Evolutionary conservation across 2,113 vertebrate species (phyloP).

Genomic region (Megalops atlanticus): DNA sequence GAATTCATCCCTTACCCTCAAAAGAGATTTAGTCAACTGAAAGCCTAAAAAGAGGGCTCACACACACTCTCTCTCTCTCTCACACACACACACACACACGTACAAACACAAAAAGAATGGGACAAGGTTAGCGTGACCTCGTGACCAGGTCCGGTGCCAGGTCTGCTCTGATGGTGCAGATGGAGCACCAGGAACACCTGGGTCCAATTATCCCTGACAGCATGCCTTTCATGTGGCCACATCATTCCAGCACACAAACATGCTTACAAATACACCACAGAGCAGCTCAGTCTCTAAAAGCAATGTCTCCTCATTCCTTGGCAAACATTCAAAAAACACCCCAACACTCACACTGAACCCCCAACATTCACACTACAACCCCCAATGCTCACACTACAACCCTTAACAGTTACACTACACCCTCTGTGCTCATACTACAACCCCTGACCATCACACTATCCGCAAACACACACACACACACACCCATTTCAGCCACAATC

Average conservation of each 20-base stretch:
- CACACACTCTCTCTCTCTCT: not conserved
- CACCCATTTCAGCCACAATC: not conserved
- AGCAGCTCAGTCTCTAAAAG: not conserved
- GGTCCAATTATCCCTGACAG: not conserved
- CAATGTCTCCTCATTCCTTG: not conserved
- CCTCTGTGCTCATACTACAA: not conserved
- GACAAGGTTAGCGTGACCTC: not conserved
- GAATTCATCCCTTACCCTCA: not conserved
- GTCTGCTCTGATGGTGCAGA: constrained; percentile 2
- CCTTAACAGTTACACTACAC: not conserved
- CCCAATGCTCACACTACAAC: not conserved
- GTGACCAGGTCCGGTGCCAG: constrained; percentile 1
- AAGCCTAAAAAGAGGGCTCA: not conserved
- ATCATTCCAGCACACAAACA: not conserved
- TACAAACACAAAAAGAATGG: not conserved
- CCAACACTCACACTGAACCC: not conserved
- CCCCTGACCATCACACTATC: not conserved
- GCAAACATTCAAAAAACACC: not conserved
- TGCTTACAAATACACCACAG: not conserved
- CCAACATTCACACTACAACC: not conserved
- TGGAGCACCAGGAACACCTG: not conserved
- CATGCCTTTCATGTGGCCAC: not conserved
- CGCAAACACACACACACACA: not conserved
- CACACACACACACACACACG: not conserved
- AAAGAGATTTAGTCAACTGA: too few relatives aligned